Evolutionary conservation across 2,888 invertebrate genomes (phyloP).

Genomic region (Pilophorus perplexus): DNA sequence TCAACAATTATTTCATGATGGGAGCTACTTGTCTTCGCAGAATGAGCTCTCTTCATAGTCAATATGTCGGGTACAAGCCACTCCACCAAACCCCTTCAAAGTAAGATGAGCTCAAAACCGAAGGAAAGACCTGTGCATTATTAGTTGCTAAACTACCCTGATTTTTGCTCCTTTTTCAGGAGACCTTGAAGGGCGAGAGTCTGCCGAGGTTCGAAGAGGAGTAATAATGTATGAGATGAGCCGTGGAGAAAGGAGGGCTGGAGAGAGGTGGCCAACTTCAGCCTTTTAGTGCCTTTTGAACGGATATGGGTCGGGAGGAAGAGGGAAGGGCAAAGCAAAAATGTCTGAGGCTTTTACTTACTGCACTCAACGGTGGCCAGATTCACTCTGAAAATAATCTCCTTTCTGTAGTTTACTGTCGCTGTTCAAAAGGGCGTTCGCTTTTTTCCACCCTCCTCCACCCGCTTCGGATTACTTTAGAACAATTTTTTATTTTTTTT

Average conservation of each 20-base stretch:
- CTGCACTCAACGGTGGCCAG: conserved; percentile 24
- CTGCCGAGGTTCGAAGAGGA: conserved; percentile 20
- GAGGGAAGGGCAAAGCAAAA: conserved; percentile 9
- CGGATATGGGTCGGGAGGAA: neutral
- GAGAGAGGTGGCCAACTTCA: conserved; percentile 16
- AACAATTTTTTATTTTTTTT: too few relatives aligned
- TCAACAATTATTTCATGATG: too few relatives aligned
- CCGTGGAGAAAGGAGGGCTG: neutral
- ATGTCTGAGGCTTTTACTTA: conserved; percentile 25
- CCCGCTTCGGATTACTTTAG: conserved; percentile 4
- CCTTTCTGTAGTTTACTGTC: conserved; percentile 19
- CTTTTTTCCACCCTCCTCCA: too few relatives aligned
- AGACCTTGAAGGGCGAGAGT: neutral
- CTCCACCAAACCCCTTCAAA: too few relatives aligned
- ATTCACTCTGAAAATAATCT: conserved; percentile 17
- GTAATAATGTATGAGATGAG: conserved; percentile 31
- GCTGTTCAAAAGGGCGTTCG: neutral
- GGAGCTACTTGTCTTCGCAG: too few relatives aligned
- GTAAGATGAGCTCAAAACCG: too few relatives aligned
- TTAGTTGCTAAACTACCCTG: conserved; percentile 16
- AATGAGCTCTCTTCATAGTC: too few relatives aligned
- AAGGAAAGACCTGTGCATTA: too few relatives aligned
- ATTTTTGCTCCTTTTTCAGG: conserved; percentile 5
- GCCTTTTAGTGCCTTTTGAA: conserved; percentile 22
- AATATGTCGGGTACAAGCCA: too few relatives aligned